phyloP scores from a whole-genome alignment of 2,113 vertebrate species.

The cattle (Bos taurus) region DNA sequence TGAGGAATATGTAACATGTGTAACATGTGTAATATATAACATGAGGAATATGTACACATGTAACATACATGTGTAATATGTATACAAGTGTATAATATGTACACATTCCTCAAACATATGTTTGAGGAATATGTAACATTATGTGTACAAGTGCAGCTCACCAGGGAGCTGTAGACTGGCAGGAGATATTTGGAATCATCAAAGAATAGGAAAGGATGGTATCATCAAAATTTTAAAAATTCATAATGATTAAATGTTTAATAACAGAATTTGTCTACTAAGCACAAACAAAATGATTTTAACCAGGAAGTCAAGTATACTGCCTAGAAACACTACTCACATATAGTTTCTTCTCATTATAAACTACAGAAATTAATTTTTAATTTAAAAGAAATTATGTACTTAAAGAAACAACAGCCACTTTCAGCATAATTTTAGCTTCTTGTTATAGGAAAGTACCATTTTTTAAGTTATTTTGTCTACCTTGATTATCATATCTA shows the following conservation, averaged over 20 bases:
- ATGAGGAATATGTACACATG: too few species aligned
- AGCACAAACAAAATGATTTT: slow-evolving; percentile 50
- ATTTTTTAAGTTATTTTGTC: slow-evolving; percentile 43
- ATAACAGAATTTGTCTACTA: not conserved
- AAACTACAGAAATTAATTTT: not conserved
- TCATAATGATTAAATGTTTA: not conserved
- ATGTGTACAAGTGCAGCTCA: not conserved
- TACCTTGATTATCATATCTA: not conserved
- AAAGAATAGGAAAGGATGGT: not conserved
- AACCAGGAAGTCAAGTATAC: not conserved
- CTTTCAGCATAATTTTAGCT: slow-evolving; percentile 5
- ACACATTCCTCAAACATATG: too few species aligned
- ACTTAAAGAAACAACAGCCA: not conserved
- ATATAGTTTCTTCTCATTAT: slow-evolving; percentile 15
- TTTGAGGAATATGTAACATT: not conserved
- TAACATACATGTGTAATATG: not conserved
- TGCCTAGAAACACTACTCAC: not conserved
- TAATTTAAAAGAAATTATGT: slow-evolving; percentile 22
- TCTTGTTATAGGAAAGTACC: not conserved
- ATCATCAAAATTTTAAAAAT: not conserved
- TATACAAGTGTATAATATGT: not conserved
- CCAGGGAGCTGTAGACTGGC: not conserved
- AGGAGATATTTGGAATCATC: not conserved
- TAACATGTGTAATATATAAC: too few species aligned
- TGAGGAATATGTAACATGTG: not conserved